Evolutionary conservation across 92 coral and sea anemone genomes (phyloP), one percentile per base, ranked within the genome.

Genomic region (Actinernus sp.): DNA sequence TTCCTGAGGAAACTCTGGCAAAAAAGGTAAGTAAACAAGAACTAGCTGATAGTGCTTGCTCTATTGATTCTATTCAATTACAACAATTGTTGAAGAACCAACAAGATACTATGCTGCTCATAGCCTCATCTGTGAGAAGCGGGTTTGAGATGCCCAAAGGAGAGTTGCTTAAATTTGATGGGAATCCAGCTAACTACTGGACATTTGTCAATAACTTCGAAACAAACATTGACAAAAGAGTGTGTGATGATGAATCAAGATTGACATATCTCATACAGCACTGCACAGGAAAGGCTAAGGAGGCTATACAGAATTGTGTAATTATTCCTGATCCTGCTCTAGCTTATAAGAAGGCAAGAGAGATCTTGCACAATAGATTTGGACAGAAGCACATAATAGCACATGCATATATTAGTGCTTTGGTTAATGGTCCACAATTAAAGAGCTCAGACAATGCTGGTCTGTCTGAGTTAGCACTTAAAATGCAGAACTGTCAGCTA

Each of bases 191-290:
- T 8, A 61, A 78, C 51, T 78, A 69, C 55, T 71, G 64, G 62
- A 4, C 54, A 37, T 69, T 78, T 38, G 50, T 69, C 12, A 52
- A 70, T 39, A 68, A 78, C 33, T 78, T 78, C 18, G 63, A 67
- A 45, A 76, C 63, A 49, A 50, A 58, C 63, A 59, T 69, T 2
- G 73, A 53, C 10, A 68, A 61, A 45, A 69, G 72, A 20, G 72
- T 49, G 19, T 22, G 40, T 9, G 71, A 78, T 34, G 39, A 63
- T 24, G 48, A 64, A 37, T 17, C 63, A 5, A 78, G 45, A 10
- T 55, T 78, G 19, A 17, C 71, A 11, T 61, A 78, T 46, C 79
- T 78, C 27, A 77, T 78, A 22, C 71, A 68, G 26, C 76, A 68
- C 9, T 78, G 79, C 49, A 50, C 44, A 22, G 84, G 68, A 4